Base-by-base conservation (phyloP, 2,113 vertebrate species). In the Tapirus terrestris region DNA sequence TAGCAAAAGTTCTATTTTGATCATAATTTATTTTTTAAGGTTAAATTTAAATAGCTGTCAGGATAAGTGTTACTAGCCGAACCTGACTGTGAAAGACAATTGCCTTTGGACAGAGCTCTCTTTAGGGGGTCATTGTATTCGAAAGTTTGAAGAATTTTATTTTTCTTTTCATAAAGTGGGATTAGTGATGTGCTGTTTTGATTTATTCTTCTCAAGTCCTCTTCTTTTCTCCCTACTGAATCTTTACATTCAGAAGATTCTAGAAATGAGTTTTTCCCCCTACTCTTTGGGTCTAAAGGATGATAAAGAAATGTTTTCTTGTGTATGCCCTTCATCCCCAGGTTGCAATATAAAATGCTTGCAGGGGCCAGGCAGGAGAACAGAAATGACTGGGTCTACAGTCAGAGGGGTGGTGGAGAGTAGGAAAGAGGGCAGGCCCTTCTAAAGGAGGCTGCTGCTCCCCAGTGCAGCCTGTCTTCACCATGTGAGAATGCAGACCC, bases 1-100 rank as follows among this genome's bases (percentile, higher is more conserved):
- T 76, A 65, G n/a, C 36, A 53, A 16, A 91, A 89, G 56, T 89
- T 91, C n/a, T 79, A 9, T 94, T 96, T 94, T 91, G 85, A 60
- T 93, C 12, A 20, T 80, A 94, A 80, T 70, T 94, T 90, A 43
- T 61, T 94, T 89, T 90, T 84, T 61, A 91, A 85, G 81, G 53
- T 72, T 36, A 93, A 80, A 91, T 86, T 73, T 90, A 67, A 96
- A n/a, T 70, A 82, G 45, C 77, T 36, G 31, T 88, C 95, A 53
- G 86, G 43, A 9, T 95, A 63, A 67, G 8, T 63, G 77, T 51
- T 73, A 23, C 82, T 89, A 53, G 61, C 48, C 73, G 31, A 94
- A 83, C 43, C 48, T 56, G 83, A 5, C 36, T 13, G 3, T 36
- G 27, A n/a, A 48, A 43, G 72, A 72, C 82, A 95, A 95, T 79